These are phyloP conservation scores for Heliconius aoede DNA, from an alignment of 2,888 invertebrate genomes.

Conservation along the genomic window DNA sequence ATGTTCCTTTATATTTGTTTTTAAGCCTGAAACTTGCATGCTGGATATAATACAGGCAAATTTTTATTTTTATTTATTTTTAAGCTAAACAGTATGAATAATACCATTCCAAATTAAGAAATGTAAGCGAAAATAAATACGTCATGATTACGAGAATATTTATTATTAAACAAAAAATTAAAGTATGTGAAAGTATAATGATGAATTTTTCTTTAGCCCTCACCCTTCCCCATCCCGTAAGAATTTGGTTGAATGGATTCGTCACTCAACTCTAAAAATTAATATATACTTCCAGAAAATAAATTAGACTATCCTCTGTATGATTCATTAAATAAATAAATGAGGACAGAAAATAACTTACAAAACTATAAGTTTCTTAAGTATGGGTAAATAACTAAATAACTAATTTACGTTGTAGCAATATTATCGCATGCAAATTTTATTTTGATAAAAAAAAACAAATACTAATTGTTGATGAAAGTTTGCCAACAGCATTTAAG, in stretches of 20 bases:
- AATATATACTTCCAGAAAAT: too few species aligned
- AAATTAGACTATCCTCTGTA: too few species aligned
- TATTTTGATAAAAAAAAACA: too few species aligned
- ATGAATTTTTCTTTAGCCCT: constrained; percentile 27
- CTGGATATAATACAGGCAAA: constrained; percentile 55
- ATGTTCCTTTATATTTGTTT: constrained; percentile 63
- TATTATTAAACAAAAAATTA: constrained; percentile 74
- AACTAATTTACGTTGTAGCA: too few species aligned
- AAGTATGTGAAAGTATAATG: constrained; percentile 68
- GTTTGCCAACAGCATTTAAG: too few species aligned
- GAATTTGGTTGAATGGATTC: too few species aligned
- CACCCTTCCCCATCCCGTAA: constrained; percentile 29
- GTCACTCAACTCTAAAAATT: not conserved
- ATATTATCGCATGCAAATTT: too few species aligned
- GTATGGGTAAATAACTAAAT: too few species aligned
- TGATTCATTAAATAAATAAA: too few species aligned
- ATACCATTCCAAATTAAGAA: constrained; percentile 83
- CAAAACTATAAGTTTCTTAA: too few species aligned
- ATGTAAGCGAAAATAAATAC: constrained; percentile 78
- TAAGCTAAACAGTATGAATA: constrained; percentile 77
- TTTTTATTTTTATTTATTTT: constrained; percentile 77
- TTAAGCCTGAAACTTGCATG: constrained; percentile 64
- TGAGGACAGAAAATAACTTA: too few species aligned
- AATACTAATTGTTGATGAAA: too few species aligned
- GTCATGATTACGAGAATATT: constrained; percentile 75